Percentiles rank a stretch among this genome's conserved stretches.
Conservation (phyloP, 2,888 invertebrate genomes). For the Pristionchus arcanus region DNA sequence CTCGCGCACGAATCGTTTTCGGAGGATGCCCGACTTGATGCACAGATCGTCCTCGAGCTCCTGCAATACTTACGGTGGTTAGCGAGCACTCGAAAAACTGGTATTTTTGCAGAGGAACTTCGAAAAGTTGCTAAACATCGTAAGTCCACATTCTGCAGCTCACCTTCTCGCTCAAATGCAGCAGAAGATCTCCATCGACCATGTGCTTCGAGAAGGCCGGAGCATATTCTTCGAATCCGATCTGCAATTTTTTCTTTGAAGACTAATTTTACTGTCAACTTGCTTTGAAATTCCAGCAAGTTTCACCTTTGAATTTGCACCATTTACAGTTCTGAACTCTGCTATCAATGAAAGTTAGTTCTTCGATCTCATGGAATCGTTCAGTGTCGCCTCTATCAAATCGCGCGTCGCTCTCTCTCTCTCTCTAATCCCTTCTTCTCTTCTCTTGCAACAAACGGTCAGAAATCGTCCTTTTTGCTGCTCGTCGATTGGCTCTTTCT, state of each 20-base stretch:
- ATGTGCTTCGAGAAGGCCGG: constrained; percentile 91
- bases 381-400: no score
- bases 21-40: constrained; percentile 91
- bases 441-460: constrained; percentile 35
- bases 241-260: constrained; percentile 81
- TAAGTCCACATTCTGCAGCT: neutral
- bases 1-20: constrained; percentile 83
- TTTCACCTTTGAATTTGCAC: neutral
- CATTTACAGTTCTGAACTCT: constrained; percentile 7
- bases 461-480: constrained; percentile 51
- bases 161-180: constrained; percentile 90
- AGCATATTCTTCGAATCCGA: constrained; percentile 91
- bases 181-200: constrained; percentile 95
- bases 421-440: constrained; percentile 12
- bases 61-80: neutral
- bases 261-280: no score
- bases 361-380: neutral
- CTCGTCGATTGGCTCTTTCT: neutral
- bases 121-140: neutral
- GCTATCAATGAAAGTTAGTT: neutral
- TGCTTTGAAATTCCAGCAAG: neutral
- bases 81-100: neutral
- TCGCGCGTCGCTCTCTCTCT: neutral
- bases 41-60: constrained; percentile 95
- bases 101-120: neutral